These are phyloP conservation scores for Ectemnius cavifrons DNA, from an alignment of 2,888 invertebrate genomes.

Conservation along the genomic window DNA sequence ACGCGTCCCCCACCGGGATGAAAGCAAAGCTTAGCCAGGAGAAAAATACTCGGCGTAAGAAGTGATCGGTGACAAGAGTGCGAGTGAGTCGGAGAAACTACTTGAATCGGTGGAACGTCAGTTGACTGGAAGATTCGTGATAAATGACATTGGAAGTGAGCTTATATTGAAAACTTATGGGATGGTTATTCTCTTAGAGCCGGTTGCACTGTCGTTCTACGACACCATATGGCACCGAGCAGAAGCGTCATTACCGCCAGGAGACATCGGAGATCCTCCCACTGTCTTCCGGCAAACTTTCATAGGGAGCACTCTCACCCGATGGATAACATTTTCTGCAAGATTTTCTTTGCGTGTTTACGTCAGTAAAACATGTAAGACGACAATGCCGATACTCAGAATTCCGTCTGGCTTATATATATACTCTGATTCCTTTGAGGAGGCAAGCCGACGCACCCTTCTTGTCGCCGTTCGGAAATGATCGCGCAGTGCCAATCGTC, in stretches of 20 bases:
- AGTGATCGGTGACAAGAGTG: not conserved
- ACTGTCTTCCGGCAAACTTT: slow-evolving; percentile 41
- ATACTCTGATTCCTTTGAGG: too few relatives aligned
- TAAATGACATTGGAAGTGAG: slow-evolving; percentile 51
- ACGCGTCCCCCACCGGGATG: not conserved
- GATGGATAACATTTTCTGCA: slow-evolving; percentile 48
- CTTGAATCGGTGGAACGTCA: slow-evolving; percentile 25
- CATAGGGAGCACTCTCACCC: slow-evolving; percentile 43
- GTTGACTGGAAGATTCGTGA: slow-evolving; percentile 35
- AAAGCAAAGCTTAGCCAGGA: not conserved
- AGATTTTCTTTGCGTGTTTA: slow-evolving; percentile 20
- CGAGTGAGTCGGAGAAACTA: slow-evolving; percentile 1
- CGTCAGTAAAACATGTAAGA: slow-evolving; percentile 20
- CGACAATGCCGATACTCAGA: too few relatives aligned
- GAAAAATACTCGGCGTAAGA: not conserved
- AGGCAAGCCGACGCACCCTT: too few relatives aligned
- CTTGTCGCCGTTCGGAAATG: too few relatives aligned
- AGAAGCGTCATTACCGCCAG: slow-evolving; percentile 55
- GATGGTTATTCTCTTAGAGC: slow-evolving; percentile 47
- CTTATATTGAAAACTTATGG: slow-evolving; percentile 60
- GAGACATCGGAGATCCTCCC: slow-evolving; percentile 42
- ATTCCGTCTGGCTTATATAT: too few relatives aligned
- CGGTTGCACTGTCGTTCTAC: slow-evolving; percentile 18
- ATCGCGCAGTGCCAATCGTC: too few relatives aligned
- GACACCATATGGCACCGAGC: slow-evolving; percentile 54